These are phyloP conservation scores for Characodon lateralis DNA, from an alignment of 2,797 vertebrate genomes.

Conservation along the genomic window DNA sequence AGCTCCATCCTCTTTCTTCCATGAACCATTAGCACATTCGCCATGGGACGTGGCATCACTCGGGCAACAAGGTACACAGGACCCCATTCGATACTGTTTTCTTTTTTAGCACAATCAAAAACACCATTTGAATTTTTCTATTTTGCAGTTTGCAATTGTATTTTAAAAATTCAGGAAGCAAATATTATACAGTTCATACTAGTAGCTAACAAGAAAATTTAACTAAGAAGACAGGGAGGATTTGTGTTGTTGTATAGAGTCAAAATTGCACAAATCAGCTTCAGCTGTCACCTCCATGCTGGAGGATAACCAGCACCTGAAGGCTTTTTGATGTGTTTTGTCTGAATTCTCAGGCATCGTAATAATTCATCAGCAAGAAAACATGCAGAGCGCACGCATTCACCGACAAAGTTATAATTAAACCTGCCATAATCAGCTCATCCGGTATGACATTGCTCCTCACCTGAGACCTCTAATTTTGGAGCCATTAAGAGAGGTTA, in stretches of 20 bases:
- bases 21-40: slow-evolving; percentile 78
- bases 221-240: slow-evolving; percentile 41
- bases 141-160: slow-evolving; percentile 35
- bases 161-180: slow-evolving; percentile 48
- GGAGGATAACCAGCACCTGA: slow-evolving; percentile 44
- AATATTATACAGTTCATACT: slow-evolving; percentile 38
- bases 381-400: slow-evolving; percentile 62
- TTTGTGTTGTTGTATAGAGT: slow-evolving; percentile 50
- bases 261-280: slow-evolving; percentile 39
- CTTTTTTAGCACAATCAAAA: slow-evolving; percentile 69
- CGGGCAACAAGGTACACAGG: slow-evolving; percentile 81
- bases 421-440: slow-evolving; percentile 75
- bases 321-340: slow-evolving; percentile 65
- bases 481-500: slow-evolving; percentile 76
- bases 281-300: slow-evolving; percentile 36
- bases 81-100: slow-evolving; percentile 79
- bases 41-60: slow-evolving; percentile 79
- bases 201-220: slow-evolving; percentile 39
- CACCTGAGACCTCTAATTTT: slow-evolving; percentile 79
- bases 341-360: slow-evolving; percentile 58
- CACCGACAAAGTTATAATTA: slow-evolving; percentile 76
- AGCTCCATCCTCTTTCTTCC: slow-evolving; percentile 70
- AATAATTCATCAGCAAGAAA: slow-evolving; percentile 62
- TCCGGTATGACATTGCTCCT: slow-evolving; percentile 72
- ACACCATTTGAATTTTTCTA: slow-evolving; percentile 55